phyloP scores from a whole-genome alignment of 2,797 vertebrate genomes.

The Poeciliopsis gracilis region DNA sequence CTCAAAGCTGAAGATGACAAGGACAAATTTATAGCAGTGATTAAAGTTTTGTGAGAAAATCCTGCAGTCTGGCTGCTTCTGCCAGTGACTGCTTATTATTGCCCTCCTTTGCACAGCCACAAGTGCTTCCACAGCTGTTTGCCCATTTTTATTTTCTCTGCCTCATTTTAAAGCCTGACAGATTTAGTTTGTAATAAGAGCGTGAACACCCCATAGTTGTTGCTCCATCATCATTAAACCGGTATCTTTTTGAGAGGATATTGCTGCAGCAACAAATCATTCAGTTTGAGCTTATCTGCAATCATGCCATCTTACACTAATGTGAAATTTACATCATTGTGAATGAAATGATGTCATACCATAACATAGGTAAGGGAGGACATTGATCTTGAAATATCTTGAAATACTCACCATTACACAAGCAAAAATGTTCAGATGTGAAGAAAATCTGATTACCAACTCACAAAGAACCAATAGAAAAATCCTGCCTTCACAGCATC shows the following conservation, averaged over 20 bases:
- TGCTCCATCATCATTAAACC: background rate
- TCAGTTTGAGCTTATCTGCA: background rate
- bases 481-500: constrained; percentile 17
- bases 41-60: background rate
- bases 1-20: background rate
- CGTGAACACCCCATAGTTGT: background rate
- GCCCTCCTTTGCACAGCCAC: background rate
- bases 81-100: background rate
- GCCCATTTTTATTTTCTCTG: background rate
- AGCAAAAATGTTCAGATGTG: constrained; percentile 11
- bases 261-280: background rate
- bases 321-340: background rate
- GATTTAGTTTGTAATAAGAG: background rate
- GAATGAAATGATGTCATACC: background rate
- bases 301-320: background rate
- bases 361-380: background rate
- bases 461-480: constrained; percentile 15
- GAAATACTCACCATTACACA: constrained; percentile 55
- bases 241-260: background rate
- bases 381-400: constrained; percentile 7
- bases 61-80: background rate
- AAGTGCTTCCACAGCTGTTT: background rate
- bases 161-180: background rate
- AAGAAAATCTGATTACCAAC: background rate
- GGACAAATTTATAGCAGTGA: background rate